phyloP scores from a whole-genome alignment of 2,113 vertebrate species.

The Phylloscopus trochiloides region DNA sequence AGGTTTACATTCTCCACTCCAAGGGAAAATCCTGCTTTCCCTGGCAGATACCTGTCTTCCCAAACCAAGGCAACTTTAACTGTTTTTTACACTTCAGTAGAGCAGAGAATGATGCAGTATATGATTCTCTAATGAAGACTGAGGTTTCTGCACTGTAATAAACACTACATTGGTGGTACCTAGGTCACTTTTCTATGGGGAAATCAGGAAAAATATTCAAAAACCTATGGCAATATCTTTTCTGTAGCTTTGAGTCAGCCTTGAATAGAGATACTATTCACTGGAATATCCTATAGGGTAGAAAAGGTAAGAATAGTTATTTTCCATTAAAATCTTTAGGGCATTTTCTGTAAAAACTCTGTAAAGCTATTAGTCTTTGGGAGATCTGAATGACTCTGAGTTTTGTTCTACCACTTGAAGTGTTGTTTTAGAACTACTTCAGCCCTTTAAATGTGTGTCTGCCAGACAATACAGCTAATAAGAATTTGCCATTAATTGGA shows the following conservation, averaged over 20 bases:
- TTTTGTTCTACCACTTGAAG: not conserved
- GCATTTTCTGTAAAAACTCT: not conserved
- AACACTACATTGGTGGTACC: not conserved
- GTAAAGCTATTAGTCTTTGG: not conserved
- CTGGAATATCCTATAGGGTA: not conserved
- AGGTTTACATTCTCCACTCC: too few relatives aligned
- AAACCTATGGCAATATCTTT: not conserved
- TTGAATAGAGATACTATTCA: not conserved
- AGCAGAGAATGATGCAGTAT: not conserved
- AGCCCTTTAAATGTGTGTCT: not conserved
- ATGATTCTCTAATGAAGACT: not conserved
- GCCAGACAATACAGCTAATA: conserved; percentile 10
- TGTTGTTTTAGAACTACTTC: not conserved
- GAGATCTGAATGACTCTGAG: not conserved
- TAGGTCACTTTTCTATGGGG: not conserved
- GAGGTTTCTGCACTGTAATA: not conserved
- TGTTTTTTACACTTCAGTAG: not conserved
- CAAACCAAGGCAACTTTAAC: not conserved
- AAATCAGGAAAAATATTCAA: not conserved
- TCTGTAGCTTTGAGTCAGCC: not conserved
- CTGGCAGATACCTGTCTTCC: too few relatives aligned
- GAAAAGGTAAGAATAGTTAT: not conserved
- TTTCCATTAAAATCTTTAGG: not conserved
- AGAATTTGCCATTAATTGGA: not conserved
- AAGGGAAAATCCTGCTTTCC: too few relatives aligned